phyloP scores from a whole-genome alignment of 2,113 vertebrate species.

The Anarrhichthys ocellatus region DNA sequence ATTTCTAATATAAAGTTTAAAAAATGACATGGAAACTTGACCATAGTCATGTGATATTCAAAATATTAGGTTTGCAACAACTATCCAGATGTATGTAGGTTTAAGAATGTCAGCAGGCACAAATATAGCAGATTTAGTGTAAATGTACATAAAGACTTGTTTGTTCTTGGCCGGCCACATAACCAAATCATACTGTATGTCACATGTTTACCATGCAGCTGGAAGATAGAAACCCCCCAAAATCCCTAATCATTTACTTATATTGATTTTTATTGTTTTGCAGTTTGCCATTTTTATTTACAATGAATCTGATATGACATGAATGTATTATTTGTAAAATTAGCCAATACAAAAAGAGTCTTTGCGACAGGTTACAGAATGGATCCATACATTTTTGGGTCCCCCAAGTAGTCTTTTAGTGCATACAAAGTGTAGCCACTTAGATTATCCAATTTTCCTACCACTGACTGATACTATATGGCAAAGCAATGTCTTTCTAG shows the following conservation, averaged over 20 bases:
- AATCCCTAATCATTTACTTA: constrained; percentile 1
- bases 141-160: background rate
- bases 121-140: background rate
- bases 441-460: background rate
- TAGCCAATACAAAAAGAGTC: constrained; percentile 11
- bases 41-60: background rate
- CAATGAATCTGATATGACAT: constrained; percentile 18
- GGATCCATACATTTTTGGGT: background rate
- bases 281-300: constrained; percentile 26
- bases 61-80: background rate
- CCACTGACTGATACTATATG: background rate
- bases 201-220: background rate
- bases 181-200: background rate
- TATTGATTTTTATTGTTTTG: background rate
- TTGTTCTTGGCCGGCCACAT: background rate
- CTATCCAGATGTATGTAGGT: background rate
- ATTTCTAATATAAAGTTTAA: background rate
- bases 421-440: background rate
- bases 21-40: background rate
- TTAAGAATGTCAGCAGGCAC: background rate
- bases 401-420: constrained; percentile 8
- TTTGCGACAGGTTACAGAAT: background rate
- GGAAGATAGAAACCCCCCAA: background rate
- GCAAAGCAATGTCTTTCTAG: background rate
- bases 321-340: constrained; percentile 24